These are phyloP conservation scores for Amazona vittata DNA, from an alignment of 2,113 vertebrate genomes.

Conservation along the genomic window DNA sequence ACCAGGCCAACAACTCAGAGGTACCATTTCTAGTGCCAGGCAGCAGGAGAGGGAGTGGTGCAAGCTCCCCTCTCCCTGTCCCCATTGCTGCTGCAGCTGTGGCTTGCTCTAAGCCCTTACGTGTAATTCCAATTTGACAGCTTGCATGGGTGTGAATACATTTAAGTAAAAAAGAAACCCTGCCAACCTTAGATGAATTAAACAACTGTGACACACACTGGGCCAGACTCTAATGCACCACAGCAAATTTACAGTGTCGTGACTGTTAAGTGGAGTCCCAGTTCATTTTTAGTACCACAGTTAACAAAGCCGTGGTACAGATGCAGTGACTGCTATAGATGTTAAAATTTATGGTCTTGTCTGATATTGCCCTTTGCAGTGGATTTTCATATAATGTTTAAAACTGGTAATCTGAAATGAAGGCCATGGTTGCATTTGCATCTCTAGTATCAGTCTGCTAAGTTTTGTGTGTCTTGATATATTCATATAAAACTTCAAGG, in stretches of 20 bases:
- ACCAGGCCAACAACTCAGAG: neutral
- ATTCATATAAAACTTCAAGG: neutral
- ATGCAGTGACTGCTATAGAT: neutral
- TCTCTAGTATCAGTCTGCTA: neutral
- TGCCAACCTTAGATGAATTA: constrained; percentile 43
- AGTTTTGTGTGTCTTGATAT: neutral
- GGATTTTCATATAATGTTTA: neutral
- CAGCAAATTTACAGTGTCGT: neutral
- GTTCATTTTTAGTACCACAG: neutral
- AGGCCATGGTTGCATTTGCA: neutral
- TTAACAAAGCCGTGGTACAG: neutral
- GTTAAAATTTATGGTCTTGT: neutral
- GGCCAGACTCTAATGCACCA: constrained; percentile 19
- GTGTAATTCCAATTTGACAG: constrained; percentile 37
- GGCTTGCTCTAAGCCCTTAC: neutral
- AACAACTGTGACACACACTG: constrained; percentile 26
- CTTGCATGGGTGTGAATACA: constrained; percentile 53
- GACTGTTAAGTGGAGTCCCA: neutral
- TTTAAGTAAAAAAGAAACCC: neutral
- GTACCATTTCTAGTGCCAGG: neutral
- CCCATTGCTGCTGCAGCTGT: neutral
- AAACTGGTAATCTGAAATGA: neutral
- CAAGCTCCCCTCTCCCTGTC: neutral
- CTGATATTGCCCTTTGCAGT: neutral
- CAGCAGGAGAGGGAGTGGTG: neutral